Conservation (phyloP, 2,888 invertebrate genomes). For the Caprella mutica region DNA sequence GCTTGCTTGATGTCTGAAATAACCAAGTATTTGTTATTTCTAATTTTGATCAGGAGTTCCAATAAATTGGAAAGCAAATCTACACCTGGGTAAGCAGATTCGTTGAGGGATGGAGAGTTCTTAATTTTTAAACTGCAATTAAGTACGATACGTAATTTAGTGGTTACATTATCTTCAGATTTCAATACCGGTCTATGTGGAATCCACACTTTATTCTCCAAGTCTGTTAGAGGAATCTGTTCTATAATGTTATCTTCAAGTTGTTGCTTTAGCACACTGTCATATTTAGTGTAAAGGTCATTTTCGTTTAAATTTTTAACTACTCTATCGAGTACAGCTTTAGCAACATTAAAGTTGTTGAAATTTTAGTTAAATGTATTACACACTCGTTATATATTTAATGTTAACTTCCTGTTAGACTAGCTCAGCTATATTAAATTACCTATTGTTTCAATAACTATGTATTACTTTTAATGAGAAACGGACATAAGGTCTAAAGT, state of each 20-base stretch:
- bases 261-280: not conserved
- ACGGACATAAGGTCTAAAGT: too few relatives aligned
- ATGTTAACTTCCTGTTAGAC: too few relatives aligned
- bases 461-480: too few relatives aligned
- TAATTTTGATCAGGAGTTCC: not conserved
- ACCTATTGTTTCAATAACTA: too few relatives aligned
- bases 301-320: not conserved
- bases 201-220: not conserved
- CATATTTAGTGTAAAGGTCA: not conserved
- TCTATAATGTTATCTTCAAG: not conserved
- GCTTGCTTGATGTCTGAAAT: not conserved
- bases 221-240: not conserved
- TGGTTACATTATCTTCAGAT: not conserved
- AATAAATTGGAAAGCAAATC: not conserved
- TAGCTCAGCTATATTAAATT: too few relatives aligned
- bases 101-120: not conserved
- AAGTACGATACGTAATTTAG: not conserved
- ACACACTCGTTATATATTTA: too few relatives aligned
- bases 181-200: not conserved
- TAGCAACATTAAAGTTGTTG: not conserved
- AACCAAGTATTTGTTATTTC: not conserved
- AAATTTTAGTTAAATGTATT: too few relatives aligned
- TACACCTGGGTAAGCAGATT: not conserved
- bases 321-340: not conserved
- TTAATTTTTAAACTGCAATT: not conserved